These are phyloP conservation scores for Rhopalosiphum padi DNA, from an alignment of 1,140 invertebrate species.

Conservation along the genomic window DNA sequence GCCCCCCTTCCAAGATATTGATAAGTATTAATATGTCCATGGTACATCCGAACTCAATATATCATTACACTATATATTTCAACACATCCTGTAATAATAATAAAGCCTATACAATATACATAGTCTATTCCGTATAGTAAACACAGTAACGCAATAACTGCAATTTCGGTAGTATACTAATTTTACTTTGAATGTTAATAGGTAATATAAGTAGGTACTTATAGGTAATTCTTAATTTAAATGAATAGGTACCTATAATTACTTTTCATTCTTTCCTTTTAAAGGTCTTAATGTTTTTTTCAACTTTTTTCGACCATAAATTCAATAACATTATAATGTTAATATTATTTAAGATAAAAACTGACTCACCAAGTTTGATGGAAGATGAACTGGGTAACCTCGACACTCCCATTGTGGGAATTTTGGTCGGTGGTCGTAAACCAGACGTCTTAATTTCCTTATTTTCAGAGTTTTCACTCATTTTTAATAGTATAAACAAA, in stretches of 20 bases:
- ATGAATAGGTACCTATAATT: neutral
- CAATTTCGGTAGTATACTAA: neutral
- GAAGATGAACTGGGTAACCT: slow-evolving; percentile 54
- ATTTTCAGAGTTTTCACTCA: slow-evolving; percentile 51
- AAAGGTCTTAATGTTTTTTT: neutral
- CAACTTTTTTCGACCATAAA: neutral
- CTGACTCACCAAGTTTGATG: slow-evolving; percentile 51
- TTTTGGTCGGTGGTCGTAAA: slow-evolving; percentile 43
- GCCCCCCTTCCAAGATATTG: slow-evolving; percentile 48
- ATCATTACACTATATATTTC: slow-evolving; percentile 19
- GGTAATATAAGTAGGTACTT: neutral
- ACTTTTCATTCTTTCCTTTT: neutral
- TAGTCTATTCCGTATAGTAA: neutral
- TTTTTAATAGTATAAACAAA: slow-evolving; percentile 24
- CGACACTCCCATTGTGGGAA: slow-evolving; percentile 48
- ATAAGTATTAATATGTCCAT: neutral
- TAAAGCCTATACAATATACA: neutral
- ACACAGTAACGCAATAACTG: neutral
- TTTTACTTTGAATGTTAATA: neutral
- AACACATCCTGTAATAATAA: slow-evolving; percentile 31
- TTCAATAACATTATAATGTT: neutral
- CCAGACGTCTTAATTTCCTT: slow-evolving; percentile 47
- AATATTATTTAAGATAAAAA: neutral
- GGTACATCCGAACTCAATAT: slow-evolving; percentile 31
- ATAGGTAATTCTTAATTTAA: neutral